These are phyloP conservation scores for Calcarius ornatus DNA, from an alignment of 2,113 vertebrate genomes.

Conservation along the genomic window DNA sequence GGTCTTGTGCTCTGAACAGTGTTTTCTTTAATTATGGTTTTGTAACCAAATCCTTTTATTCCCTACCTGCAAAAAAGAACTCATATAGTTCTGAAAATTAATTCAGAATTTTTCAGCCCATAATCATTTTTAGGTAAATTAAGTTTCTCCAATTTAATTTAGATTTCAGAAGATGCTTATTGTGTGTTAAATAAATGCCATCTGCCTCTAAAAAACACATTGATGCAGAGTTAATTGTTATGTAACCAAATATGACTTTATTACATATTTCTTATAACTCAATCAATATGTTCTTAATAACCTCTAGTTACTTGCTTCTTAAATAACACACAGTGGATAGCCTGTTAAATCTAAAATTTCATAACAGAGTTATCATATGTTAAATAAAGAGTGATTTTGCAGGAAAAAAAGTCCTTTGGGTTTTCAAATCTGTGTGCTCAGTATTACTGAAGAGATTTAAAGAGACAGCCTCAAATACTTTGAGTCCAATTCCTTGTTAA, in stretches of 20 bases:
- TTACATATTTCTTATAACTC: slow-evolving; percentile 68
- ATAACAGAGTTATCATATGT: slow-evolving; percentile 73
- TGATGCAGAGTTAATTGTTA: slow-evolving; percentile 74
- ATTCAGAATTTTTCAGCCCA: slow-evolving; percentile 37
- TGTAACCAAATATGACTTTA: slow-evolving; percentile 76
- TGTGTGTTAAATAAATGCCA: slow-evolving; percentile 77
- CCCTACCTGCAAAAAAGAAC: neutral
- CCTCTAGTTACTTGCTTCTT: slow-evolving; percentile 64
- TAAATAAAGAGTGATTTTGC: slow-evolving; percentile 74
- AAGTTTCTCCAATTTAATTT: slow-evolving; percentile 76
- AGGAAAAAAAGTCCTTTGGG: slow-evolving; percentile 58
- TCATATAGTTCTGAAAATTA: neutral
- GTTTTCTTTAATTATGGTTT: slow-evolving; percentile 9
- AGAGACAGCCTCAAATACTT: slow-evolving; percentile 38
- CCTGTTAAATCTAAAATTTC: slow-evolving; percentile 71
- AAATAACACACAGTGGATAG: slow-evolving; percentile 66
- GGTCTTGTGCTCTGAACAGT: neutral
- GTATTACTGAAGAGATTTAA: slow-evolving; percentile 52
- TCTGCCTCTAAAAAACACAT: slow-evolving; percentile 73
- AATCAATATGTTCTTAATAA: slow-evolving; percentile 80
- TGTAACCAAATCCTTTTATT: slow-evolving; percentile 11
- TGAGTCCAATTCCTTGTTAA: neutral
- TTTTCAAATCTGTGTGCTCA: slow-evolving; percentile 46
- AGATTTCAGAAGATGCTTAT: slow-evolving; percentile 73
- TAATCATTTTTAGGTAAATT: slow-evolving; percentile 64